These are phyloP conservation scores for Torymus texanus DNA, from an alignment of 2,888 invertebrate species.

Conservation along the genomic window DNA sequence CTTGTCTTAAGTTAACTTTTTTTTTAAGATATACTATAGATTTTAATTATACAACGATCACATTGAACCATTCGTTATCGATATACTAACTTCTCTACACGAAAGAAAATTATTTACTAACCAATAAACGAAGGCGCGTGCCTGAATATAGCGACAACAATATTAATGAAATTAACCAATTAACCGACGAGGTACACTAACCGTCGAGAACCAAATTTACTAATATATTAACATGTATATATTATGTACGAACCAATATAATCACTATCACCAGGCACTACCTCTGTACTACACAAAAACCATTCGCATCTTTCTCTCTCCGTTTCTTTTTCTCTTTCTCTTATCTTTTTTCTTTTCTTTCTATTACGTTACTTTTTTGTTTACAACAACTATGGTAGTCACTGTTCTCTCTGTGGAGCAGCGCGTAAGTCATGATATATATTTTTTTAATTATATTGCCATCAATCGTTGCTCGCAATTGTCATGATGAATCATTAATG, in stretches of 20 bases:
- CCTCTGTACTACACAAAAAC: conserved; percentile 58
- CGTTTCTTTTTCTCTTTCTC: conserved; percentile 48
- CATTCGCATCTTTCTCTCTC: conserved; percentile 57
- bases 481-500: conserved; percentile 48
- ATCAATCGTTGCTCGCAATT: conserved; percentile 47
- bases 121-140: conserved; percentile 34
- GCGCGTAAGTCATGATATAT: conserved; percentile 46
- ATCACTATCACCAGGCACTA: conserved; percentile 58
- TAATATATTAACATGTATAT: conserved; percentile 48
- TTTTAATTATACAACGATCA: conserved; percentile 28
- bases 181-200: conserved; percentile 40
- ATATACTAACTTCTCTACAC: conserved; percentile 36
- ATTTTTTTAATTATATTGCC: conserved; percentile 45
- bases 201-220: conserved; percentile 39
- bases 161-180: conserved; percentile 22
- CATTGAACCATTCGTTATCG: conserved; percentile 43
- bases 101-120: conserved; percentile 14
- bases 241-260: conserved; percentile 40
- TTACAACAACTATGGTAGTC: conserved; percentile 44
- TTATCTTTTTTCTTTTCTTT: conserved; percentile 52
- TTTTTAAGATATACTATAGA: conserved; percentile 28
- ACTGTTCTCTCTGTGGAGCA: conserved; percentile 54
- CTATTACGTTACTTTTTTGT: conserved; percentile 42
- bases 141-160: conserved; percentile 32
- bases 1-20: conserved; percentile 15